These are phyloP conservation scores for Chrysolophus pictus DNA, from an alignment of 2,797 vertebrate genomes.

Conservation along the genomic window DNA sequence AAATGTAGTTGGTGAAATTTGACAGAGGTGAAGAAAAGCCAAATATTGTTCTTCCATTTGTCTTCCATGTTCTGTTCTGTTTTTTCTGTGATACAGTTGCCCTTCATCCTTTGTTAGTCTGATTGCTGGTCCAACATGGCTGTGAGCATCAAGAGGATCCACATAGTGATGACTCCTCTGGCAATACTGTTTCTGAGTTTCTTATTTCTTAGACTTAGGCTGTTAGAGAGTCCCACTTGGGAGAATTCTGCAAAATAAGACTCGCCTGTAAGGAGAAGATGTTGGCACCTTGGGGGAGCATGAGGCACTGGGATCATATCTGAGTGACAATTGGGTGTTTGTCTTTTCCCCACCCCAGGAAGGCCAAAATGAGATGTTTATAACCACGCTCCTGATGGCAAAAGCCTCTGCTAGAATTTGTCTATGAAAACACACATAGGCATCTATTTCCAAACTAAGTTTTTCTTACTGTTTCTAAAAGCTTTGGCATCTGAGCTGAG, in stretches of 20 bases:
- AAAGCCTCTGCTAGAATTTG: not conserved
- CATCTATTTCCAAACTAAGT: not conserved
- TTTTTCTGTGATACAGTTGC: not conserved
- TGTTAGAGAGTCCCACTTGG: not conserved
- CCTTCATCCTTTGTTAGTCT: not conserved
- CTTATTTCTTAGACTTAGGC: not conserved
- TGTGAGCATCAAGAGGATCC: not conserved
- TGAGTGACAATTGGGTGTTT: not conserved
- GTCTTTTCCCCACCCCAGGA: not conserved
- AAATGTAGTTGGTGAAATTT: not conserved
- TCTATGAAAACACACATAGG: rapidly evolving
- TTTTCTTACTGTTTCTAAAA: not conserved
- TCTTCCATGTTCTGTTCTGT: not conserved
- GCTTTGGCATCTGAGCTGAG: not conserved
- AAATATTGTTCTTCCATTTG: not conserved
- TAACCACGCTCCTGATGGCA: not conserved
- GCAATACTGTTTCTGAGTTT: not conserved
- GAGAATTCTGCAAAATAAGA: not conserved
- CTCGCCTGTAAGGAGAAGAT: not conserved
- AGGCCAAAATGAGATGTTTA: not conserved
- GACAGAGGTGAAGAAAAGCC: not conserved
- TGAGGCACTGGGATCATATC: not conserved
- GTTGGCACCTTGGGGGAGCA: not conserved
- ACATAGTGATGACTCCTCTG: not conserved
- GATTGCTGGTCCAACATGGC: not conserved